Conservation (phyloP, 2,113 vertebrate genomes). For the Vulpes vulpes region DNA sequence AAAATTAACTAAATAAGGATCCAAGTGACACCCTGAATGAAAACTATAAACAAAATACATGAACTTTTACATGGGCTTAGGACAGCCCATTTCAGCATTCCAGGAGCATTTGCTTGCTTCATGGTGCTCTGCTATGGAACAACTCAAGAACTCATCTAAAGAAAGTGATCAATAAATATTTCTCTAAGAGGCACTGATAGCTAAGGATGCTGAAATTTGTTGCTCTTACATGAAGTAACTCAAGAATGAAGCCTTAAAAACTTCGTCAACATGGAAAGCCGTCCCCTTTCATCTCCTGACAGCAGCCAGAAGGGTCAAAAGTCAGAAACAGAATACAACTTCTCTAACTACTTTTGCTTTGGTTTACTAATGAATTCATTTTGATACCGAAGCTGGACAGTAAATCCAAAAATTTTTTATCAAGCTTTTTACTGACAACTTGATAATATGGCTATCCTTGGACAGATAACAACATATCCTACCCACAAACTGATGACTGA, state of each 20-base stretch:
- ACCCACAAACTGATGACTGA: background rate
- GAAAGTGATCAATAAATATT: background rate
- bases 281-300: background rate
- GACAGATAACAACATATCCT: background rate
- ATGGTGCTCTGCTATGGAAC: background rate
- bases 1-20: background rate
- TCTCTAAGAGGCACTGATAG: background rate
- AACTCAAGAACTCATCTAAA: background rate
- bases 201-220: background rate
- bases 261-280: background rate
- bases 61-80: background rate
- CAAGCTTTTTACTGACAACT: background rate
- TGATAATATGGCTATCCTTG: background rate
- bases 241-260: background rate
- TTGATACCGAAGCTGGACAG: background rate
- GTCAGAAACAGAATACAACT: background rate
- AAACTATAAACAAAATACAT: background rate
- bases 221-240: too few relatives aligned
- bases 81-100: background rate
- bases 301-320: background rate
- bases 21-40: background rate
- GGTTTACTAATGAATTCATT: background rate
- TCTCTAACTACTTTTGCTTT: background rate
- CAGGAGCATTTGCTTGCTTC: background rate
- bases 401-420: background rate